Base-by-base conservation (phyloP, 1,140 invertebrate species). In the Pseudomyrmex dendroicus region DNA sequence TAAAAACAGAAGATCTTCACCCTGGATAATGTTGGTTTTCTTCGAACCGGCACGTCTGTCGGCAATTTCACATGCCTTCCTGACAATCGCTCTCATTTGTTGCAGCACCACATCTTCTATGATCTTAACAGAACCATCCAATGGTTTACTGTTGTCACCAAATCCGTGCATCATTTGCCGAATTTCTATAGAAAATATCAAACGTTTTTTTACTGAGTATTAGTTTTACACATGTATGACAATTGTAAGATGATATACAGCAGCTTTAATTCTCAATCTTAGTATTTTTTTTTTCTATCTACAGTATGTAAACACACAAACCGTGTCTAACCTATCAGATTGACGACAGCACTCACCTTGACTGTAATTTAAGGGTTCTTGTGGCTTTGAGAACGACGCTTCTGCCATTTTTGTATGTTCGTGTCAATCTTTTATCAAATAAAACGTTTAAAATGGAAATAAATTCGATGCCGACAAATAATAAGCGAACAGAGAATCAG, bases 91-190 rank as follows among this genome's bases (percentile, higher is more conserved):
- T 87, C 91, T 92, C 94, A 96, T 95, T 90, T 96, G 96, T 72
- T 95, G 94, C 13, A 95, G 91, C 12, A 96, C 95, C 62, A 96
- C 94, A 22, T 95, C 95, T 86, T 96, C 95, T 35, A 96, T 95
- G 44, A 96, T 91, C 66, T 94, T 93, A 2, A 96, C 96, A 8
- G 95, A 95, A 86, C 96, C 95, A 0, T 94, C 80, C 7, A 96
- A 84, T 0, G 96, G 96, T 54, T 95, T 94, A 7, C 94, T 90
- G 73, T 95, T 95, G 84, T 96, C 96, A 2, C 96, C 96, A 91
- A 96, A 95, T 1, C 96, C 96, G 93, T 96, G 95, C 96, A 96
- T 96, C 95, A 96, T 96, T 83, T 94, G 93, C 80, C 95, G 94
- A 64, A 96, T 95, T 89, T 96, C 96, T 93, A 25, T n/a, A 90